Percentiles rank a stretch among this genome's conserved stretches.
Conservation (phyloP, 2,797 vertebrate species). For the Pseudopleuronectes americanus region DNA sequence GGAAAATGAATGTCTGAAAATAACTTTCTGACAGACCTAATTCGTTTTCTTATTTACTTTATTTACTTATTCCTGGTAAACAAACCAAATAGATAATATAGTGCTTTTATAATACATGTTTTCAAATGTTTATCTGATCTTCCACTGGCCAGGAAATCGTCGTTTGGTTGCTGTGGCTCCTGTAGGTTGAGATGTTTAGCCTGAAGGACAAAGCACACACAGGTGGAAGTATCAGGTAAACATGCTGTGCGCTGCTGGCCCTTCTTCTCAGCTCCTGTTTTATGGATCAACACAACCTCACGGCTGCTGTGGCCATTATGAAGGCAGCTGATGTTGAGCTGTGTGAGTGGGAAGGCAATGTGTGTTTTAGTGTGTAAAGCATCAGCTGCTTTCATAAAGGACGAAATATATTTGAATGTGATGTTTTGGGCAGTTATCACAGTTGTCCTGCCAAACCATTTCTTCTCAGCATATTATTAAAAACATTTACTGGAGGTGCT, state of each 20-base stretch:
- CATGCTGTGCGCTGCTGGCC: not conserved
- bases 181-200: not conserved
- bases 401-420: slow-evolving; percentile 24
- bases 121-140: not conserved
- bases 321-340: not conserved
- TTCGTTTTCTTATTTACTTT: not conserved
- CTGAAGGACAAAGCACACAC: not conserved
- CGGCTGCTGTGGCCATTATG: not conserved
- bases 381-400: not conserved
- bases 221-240: not conserved
- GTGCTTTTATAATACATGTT: not conserved
- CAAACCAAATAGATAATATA: not conserved
- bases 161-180: slow-evolving; percentile 3
- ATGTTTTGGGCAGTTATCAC: slow-evolving; percentile 34
- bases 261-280: not conserved
- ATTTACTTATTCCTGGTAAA: not conserved
- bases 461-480: slow-evolving; percentile 34
- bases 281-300: not conserved
- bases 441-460: slow-evolving; percentile 33
- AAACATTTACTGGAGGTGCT: slow-evolving; percentile 44
- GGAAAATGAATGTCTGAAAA: not conserved
- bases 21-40: not conserved
- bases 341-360: not conserved
- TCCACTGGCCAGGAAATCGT: not conserved
- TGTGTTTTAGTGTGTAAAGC: not conserved